Evolutionary conservation across 2,113 vertebrate species (phyloP), one percentile per base, ranked within the genome.

Genomic region (Oplegnathus fasciatus): DNA sequence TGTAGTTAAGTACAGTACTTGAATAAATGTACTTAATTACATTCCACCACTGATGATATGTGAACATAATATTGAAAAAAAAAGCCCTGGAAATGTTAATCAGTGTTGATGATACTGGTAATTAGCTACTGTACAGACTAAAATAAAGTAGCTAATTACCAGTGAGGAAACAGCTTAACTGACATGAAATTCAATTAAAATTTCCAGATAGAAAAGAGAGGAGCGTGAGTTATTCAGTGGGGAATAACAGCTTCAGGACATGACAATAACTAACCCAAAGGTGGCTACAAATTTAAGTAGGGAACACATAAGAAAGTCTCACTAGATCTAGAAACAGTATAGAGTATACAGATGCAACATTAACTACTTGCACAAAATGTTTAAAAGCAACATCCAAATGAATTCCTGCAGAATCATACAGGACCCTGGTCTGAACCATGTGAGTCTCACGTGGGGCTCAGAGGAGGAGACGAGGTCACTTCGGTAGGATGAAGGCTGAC

Each of bases 401-500:
- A 61, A 6, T 28, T 54, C 64, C 68, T 55, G 28, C 40, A 78
- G 58, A 60, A 62, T 40, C 50, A 37, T 9, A 50, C 13, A n/a
- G 40, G 65, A 75, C n/a, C 5, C 48, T 42, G 61, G n/a, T 82
- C 34, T 67, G 60, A 65, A 70, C 50, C 69, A 1, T 30, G 48
- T 32, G 64, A 17, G 46, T 32, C 32, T 85, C 8, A 48, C n/a
- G 71, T 74, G 26, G 6, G 65, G 11, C 82, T 86, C 85, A 82
- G 48, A 77, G 62, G 46, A 66, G 60, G 32, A 76, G 55, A 54
- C 1, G 20, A 66, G 60, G 68, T 70, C 55, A 79, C 44, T 9
- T 60, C 70, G 40, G 75, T 15, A 58, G 52, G 75, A 85, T 83
- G 68, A 90, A 78, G 68, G 74, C 64, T 92, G 91, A 89, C 76